These are phyloP conservation scores for Aleiodes testaceus DNA, from an alignment of 2,888 invertebrate species.

Conservation along the genomic window DNA sequence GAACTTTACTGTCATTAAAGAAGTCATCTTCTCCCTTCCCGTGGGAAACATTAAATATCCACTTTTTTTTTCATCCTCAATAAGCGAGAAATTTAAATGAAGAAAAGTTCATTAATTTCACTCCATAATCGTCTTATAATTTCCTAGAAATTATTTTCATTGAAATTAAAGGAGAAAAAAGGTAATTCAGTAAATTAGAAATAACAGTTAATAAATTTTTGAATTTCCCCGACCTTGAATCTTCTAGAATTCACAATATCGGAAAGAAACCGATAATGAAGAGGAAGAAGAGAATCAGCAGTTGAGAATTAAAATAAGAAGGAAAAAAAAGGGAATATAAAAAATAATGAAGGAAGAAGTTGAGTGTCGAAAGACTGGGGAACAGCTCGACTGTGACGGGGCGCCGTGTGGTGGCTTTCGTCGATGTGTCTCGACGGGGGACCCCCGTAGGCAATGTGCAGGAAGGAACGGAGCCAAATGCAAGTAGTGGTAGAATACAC, in stretches of 20 bases:
- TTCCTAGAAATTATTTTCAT: too few species aligned
- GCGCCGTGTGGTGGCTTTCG: conserved; percentile 34
- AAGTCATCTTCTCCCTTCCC: conserved; percentile 17
- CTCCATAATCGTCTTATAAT: too few species aligned
- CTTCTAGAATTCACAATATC: conserved; percentile 38
- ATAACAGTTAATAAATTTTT: conserved; percentile 53
- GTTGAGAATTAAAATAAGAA: background rate
- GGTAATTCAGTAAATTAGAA: background rate
- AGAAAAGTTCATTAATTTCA: too few species aligned
- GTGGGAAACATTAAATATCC: too few species aligned
- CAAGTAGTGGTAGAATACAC: conserved; percentile 28
- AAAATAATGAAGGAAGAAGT: conserved; percentile 32
- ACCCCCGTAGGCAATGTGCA: conserved; percentile 23
- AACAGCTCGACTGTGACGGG: conserved; percentile 41
- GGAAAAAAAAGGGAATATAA: conserved; percentile 11
- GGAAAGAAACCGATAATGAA: conserved; percentile 34
- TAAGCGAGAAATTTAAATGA: too few species aligned
- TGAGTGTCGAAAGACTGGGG: conserved; percentile 38
- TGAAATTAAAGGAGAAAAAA: background rate
- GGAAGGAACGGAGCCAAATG: conserved; percentile 13
- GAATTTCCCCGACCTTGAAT: conserved; percentile 66
- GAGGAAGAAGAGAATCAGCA: conserved; percentile 35
- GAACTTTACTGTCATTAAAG: conserved; percentile 30
- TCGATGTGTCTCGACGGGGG: conserved; percentile 27
- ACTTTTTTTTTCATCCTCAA: too few species aligned